phyloP scores from a whole-genome alignment of 2,888 invertebrate genomes.

The Eustalomyia histrio region DNA sequence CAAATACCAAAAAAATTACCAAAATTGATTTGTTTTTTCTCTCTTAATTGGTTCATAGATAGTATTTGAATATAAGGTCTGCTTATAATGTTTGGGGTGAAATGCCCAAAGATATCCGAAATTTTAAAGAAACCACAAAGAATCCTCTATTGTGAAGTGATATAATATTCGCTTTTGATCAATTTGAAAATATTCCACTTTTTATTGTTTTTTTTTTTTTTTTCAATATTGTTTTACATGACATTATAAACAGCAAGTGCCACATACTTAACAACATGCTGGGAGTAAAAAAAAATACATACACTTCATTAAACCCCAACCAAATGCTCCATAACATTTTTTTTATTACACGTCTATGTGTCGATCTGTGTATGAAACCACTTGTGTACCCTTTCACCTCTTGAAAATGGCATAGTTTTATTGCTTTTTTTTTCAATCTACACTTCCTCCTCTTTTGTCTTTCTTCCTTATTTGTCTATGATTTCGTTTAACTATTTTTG shows the following conservation, averaged over 20 bases:
- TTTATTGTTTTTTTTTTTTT: neutral
- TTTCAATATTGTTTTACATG: slow-evolving; percentile 1
- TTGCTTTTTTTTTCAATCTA: slow-evolving; percentile 10
- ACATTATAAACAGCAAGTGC: slow-evolving; percentile 49
- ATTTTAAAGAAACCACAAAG: no score
- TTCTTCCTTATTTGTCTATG: slow-evolving; percentile 32
- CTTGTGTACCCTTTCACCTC: slow-evolving; percentile 53
- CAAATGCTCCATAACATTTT: neutral
- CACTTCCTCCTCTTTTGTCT: slow-evolving; percentile 40
- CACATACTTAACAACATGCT: slow-evolving; percentile 53
- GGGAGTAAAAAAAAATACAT: neutral
- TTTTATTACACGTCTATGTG: neutral
- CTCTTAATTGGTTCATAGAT: no score
- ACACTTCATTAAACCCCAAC: neutral
- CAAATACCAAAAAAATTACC: no score
- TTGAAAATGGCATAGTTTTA: slow-evolving; percentile 39
- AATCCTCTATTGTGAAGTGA: no score
- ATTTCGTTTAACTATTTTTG: slow-evolving; percentile 39
- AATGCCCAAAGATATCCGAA: no score
- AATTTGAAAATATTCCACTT: neutral
- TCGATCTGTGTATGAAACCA: slow-evolving; percentile 19
- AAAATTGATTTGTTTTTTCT: no score
- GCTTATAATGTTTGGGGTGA: no score
- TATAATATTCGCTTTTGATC: neutral
- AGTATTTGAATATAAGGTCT: no score